phyloP scores from a whole-genome alignment of 2,113 vertebrate genomes.

The Eudyptes chrysolophus region DNA sequence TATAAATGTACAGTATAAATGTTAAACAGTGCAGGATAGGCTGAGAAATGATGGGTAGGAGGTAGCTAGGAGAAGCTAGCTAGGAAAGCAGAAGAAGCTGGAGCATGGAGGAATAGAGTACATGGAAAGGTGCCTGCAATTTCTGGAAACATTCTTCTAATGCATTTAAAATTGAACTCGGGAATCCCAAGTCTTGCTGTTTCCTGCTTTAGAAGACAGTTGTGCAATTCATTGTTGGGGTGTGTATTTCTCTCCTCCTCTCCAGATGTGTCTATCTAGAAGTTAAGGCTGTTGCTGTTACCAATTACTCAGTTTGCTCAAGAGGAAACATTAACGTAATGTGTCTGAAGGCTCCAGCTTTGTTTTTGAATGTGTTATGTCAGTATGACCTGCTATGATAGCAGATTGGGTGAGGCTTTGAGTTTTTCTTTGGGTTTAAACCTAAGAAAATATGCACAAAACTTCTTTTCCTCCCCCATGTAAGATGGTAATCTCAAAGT shows the following conservation, averaged over 20 bases:
- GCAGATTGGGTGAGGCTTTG: not conserved
- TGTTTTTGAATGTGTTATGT: not conserved
- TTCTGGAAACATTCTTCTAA: not conserved
- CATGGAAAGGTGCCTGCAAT: not conserved
- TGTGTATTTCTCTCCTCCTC: not conserved
- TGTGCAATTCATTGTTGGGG: not conserved
- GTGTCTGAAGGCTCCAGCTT: not conserved
- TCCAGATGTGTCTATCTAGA: not conserved
- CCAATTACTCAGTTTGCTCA: not conserved
- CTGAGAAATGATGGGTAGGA: not conserved
- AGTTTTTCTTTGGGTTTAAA: not conserved
- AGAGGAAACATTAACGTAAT: not conserved
- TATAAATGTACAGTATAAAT: not conserved
- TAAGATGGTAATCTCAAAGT: not conserved
- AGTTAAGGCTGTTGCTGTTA: not conserved
- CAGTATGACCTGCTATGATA: slow-evolving; percentile 26
- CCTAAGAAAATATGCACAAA: not conserved
- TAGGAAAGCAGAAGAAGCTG: not conserved
- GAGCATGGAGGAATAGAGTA: not conserved
- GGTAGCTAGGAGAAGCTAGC: not conserved
- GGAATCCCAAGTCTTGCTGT: not conserved
- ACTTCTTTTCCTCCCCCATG: not conserved
- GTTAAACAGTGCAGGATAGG: not conserved
- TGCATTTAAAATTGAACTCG: not conserved
- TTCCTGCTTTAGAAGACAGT: not conserved